These are phyloP conservation scores for Pogonocichla stellata DNA, from an alignment of 2,113 vertebrate genomes.

Conservation along the genomic window DNA sequence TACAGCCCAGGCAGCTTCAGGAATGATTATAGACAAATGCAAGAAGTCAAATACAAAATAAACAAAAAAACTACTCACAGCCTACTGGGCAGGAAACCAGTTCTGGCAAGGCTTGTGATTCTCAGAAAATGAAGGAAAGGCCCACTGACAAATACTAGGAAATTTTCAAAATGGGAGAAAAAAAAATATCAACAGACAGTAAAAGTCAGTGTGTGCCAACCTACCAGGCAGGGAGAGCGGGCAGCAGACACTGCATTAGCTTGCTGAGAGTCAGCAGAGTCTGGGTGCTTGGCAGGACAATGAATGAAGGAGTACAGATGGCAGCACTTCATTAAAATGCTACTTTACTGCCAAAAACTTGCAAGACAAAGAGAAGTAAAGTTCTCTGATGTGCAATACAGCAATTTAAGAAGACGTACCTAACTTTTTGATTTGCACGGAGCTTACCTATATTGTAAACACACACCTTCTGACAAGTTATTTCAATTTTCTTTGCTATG, in stretches of 20 bases:
- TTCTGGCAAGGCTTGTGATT: neutral
- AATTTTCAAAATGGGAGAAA: neutral
- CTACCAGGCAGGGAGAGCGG: neutral
- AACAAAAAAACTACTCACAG: neutral
- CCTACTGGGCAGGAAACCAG: neutral
- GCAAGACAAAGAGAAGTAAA: slow-evolving; percentile 50
- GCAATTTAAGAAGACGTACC: slow-evolving; percentile 69
- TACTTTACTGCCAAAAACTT: slow-evolving; percentile 59
- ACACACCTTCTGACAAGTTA: slow-evolving; percentile 39
- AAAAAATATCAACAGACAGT: neutral
- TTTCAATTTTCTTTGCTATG: slow-evolving; percentile 42
- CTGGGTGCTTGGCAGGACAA: slow-evolving; percentile 9
- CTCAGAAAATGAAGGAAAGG: neutral
- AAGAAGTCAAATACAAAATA: neutral
- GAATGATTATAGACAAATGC: slow-evolving; percentile 23
- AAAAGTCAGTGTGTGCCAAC: neutral
- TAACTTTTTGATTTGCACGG: slow-evolving; percentile 46
- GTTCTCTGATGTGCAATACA: slow-evolving; percentile 66
- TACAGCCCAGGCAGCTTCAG: slow-evolving; percentile 38
- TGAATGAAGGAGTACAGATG: slow-evolving; percentile 25
- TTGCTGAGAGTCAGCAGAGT: slow-evolving; percentile 22
- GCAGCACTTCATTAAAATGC: slow-evolving; percentile 63
- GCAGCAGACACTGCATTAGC: neutral
- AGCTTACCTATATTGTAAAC: slow-evolving; percentile 62
- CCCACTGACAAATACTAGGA: neutral